Percentiles rank a stretch among this genome's conserved stretches.
These are phyloP conservation scores for Dendrocincla fuliginosa DNA, from an alignment of 2,797 vertebrate species.

Conservation along the genomic window DNA sequence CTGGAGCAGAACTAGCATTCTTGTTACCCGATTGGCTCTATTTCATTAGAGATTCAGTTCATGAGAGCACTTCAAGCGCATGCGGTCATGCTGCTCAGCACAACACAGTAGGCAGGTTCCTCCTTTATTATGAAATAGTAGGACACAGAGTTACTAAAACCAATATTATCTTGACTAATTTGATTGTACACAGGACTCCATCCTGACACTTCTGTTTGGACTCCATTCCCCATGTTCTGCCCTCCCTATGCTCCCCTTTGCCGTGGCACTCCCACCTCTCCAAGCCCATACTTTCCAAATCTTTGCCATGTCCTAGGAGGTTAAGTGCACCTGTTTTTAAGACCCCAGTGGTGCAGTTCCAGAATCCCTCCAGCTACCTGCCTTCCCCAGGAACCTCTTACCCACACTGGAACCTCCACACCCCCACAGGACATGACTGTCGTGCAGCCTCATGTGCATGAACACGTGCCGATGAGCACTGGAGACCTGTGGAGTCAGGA, in stretches of 20 bases:
- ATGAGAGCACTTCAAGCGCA: background rate
- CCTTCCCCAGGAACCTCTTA: background rate
- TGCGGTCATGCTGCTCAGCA: background rate
- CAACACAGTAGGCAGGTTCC: background rate
- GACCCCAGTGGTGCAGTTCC: background rate
- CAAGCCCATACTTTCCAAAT: background rate
- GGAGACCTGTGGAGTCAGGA: background rate
- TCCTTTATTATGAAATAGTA: background rate
- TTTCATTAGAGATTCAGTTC: background rate
- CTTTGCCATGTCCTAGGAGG: background rate
- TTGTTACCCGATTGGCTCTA: background rate
- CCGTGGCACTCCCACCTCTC: background rate
- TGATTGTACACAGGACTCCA: background rate
- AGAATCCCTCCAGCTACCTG: background rate
- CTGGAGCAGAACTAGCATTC: background rate
- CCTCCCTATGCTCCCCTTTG: background rate
- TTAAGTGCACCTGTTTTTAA: background rate
- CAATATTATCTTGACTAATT: background rate
- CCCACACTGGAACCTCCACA: background rate
- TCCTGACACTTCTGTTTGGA: background rate
- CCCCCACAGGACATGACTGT: background rate
- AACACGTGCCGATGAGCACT: fast-evolving
- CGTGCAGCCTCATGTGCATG: background rate
- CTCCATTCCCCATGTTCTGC: background rate
- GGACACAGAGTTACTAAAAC: background rate